phyloP scores from a whole-genome alignment of 2,888 invertebrate species.

The Temnothorax ravouxi region DNA sequence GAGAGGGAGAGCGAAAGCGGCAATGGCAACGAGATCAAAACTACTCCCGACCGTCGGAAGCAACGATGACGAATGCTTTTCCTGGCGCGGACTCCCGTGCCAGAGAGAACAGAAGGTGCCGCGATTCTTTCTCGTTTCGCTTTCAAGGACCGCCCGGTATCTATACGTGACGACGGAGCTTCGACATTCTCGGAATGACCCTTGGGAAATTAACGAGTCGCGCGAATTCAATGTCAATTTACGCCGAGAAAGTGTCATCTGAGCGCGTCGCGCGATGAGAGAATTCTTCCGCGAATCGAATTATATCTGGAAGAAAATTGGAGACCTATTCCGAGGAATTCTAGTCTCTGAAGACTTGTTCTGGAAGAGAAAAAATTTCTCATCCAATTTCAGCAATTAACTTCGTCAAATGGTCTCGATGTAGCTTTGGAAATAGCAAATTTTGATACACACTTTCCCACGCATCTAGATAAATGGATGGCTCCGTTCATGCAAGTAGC shows the following conservation, averaged over 20 bases:
- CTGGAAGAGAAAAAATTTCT: neutral
- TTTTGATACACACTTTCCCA: neutral
- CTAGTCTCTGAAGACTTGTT: neutral
- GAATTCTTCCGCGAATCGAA: neutral
- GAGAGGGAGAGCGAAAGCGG: slow-evolving; percentile 24
- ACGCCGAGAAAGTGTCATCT: slow-evolving; percentile 40
- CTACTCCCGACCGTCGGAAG: slow-evolving; percentile 45
- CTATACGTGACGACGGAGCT: slow-evolving; percentile 17
- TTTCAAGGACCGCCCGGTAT: slow-evolving; percentile 6
- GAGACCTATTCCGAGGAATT: neutral
- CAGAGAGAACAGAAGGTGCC: slow-evolving; percentile 31
- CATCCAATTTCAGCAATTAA: neutral
- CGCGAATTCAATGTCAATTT: slow-evolving; percentile 74
- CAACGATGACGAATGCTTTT: slow-evolving; percentile 62
- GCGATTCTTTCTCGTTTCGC: slow-evolving; percentile 41
- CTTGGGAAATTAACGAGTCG: slow-evolving; percentile 76
- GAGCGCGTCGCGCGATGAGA: neutral
- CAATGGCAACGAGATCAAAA: slow-evolving; percentile 31
- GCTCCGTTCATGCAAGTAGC: neutral
- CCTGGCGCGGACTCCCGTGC: slow-evolving; percentile 5
- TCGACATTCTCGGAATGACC: slow-evolving; percentile 63
- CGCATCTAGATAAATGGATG: neutral
- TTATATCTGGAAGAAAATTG: neutral
- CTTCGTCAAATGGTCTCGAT: neutral
- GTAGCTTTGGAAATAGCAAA: neutral